Base-by-base conservation (phyloP, 2,113 vertebrate genomes). In the Hippocampus zosterae region DNA sequence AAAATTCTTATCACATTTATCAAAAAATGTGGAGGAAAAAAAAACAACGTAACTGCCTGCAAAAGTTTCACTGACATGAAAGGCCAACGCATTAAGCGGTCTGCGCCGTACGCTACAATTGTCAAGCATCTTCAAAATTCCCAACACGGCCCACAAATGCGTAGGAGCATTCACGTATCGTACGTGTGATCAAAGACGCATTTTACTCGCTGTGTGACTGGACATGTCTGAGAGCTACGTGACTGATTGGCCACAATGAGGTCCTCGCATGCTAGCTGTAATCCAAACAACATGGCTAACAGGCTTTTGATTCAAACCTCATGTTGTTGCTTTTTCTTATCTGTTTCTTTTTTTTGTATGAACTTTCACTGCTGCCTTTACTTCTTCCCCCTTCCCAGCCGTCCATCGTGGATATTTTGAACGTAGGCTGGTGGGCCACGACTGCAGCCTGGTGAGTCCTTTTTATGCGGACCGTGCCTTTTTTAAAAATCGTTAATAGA, bases 371-470 rank as follows among this genome's bases (percentile, higher is more conserved):
- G 72, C 74, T 6, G 33, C 33, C 0, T 64, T 73, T 78, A 48
- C 80, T 57, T 5, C 33, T 6, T 6, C 33, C 5, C 33, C 40
- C 59, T 9, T 62, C 11, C 3, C 70, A 98, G 97, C 97, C 97
- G 71, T 96, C 95, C 0, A 92, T 98, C 85, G 91, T 93, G 74
- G 95, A 98, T 85, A 91, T 98, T 72, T 83, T 98, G 78, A 95
- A 93, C 23, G 73, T 98, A 48, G 96, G 96, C 75, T 98, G 97
- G 97, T 98, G 95, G 95, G 94, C 94, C 0, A 94, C 97, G 0
- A 94, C 95, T 80, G 95, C 94, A 46, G 92, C 96, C 64, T 98
- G 97, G 97, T 98, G 88, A 94, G 96, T 85, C 37, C 19, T 8
- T 66, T 37, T 50, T 29, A 10, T 25, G 3, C 10, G 2, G 37